Conservation (phyloP, 2,797 vertebrate genomes). For the Sebastes iracundus region DNA sequence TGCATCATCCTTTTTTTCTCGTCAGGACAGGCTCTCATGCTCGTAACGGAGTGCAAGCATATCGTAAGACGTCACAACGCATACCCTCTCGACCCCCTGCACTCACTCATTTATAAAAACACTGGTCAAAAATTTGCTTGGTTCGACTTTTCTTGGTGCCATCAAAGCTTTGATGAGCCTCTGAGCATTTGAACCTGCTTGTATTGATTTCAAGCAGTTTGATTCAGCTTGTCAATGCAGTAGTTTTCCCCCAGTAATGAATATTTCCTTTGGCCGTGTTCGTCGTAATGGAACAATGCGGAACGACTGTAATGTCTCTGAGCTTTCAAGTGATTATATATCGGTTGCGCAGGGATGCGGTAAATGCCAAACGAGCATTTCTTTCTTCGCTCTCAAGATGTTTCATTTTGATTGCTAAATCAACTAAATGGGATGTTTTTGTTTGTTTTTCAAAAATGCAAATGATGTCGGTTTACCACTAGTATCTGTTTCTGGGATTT, state of each 20-base stretch:
- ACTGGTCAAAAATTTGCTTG: constrained; percentile 6
- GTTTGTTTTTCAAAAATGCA: neutral
- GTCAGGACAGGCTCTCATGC: constrained; percentile 36
- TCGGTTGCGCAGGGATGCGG: neutral
- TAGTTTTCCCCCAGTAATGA: constrained; percentile 5
- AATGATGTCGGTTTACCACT: neutral
- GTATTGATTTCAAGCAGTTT: constrained; percentile 55
- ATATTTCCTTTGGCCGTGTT: constrained; percentile 34
- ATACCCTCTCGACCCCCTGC: neutral
- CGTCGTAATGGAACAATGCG: constrained; percentile 28
- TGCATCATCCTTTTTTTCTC: constrained; percentile 56
- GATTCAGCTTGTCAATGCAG: constrained; percentile 39
- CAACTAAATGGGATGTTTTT: constrained; percentile 15
- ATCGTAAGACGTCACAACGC: constrained; percentile 32
- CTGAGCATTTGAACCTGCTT: constrained; percentile 26
- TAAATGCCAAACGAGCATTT: constrained; percentile 34
- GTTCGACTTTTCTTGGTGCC: neutral
- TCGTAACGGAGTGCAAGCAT: constrained; percentile 49
- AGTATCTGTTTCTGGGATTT: neutral
- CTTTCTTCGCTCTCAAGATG: neutral
- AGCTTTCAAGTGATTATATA: constrained; percentile 29
- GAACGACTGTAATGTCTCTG: neutral
- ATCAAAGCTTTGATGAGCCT: neutral
- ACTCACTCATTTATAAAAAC: neutral
- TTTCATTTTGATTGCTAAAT: constrained; percentile 22